Base-by-base conservation (phyloP, 2,797 vertebrate species). In the Diglossa cyanea region DNA sequence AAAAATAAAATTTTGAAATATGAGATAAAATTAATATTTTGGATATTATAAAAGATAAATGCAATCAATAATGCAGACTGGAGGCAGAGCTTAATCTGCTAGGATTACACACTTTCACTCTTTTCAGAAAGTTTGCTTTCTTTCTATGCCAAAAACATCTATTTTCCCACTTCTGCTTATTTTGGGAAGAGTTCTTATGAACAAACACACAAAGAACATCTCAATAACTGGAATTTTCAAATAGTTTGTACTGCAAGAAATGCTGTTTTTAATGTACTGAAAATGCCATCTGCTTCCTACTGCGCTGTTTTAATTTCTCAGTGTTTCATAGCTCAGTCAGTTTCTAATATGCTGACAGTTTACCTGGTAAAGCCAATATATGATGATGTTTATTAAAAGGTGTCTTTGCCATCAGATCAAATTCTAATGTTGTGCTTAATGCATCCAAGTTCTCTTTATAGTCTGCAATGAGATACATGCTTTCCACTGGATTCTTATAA, bases 231-330 rank as follows among this genome's bases (percentile, higher is more conserved):
- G 47, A 86, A 70, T 72, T 63, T 83, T 48, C 39, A 55, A 72
- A 82, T 13, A 39, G 14, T 67, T 92, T 61, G 9, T 42, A 24
- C 26, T 7, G 3, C 7, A 75, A 90, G 19, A 42, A 77, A 77
- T 68, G 15, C 23, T 87, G 53, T 47, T 88, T 23, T 44, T 48
- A 75, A 50, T 44, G 17, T 18, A 70, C 17, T 71, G 17, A 77
- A 88, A 72, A 48, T 44, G 26, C 16, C 65, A 71, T 45, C 28
- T 48, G 30, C 6, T 17, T 88, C 77, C 31, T 35, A 71, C 30
- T 48, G 51, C 74, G 61, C 19, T 71, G 25, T 21, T 93, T 92
- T 81, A 63, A 51, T 86, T 92, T 67, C 39, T 77, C 60, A 44
- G 10, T 17, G 17, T 76, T 37, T 87, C 45, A 73, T 62, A 90